Evolutionary conservation across 2,113 vertebrate species (phyloP).

Genomic region (Trichechus manatus): DNA sequence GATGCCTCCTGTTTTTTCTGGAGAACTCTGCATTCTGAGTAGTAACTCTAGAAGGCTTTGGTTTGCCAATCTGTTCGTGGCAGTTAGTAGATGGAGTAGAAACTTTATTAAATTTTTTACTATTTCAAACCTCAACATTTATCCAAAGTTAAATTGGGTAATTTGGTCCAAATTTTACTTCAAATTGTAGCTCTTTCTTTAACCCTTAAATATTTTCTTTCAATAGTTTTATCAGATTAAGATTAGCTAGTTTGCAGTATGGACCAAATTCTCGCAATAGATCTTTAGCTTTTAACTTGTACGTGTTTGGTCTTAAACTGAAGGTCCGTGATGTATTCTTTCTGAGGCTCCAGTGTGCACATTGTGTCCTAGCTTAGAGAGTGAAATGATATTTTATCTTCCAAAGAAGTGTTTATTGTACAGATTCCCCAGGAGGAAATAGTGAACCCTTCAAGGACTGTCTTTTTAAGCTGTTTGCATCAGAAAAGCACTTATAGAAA

Average conservation of each 20-base stretch:
- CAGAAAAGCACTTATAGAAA: not conserved
- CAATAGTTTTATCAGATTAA: not conserved
- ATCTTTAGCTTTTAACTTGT: constrained; percentile 3
- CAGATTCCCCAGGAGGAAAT: not conserved
- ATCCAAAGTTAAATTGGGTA: constrained; percentile 14
- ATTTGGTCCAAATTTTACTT: constrained; percentile 40
- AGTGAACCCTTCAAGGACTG: not conserved
- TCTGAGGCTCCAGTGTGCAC: not conserved
- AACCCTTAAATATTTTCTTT: not conserved
- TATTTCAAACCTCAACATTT: not conserved
- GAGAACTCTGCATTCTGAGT: not conserved
- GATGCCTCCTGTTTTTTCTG: not conserved
- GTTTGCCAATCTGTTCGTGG: not conserved
- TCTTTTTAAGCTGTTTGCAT: constrained; percentile 2
- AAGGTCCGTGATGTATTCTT: not conserved
- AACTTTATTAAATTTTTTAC: not conserved
- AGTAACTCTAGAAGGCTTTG: constrained; percentile 18
- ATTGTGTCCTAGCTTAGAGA: constrained; percentile 59
- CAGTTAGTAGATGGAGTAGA: not conserved
- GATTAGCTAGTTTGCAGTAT: not conserved
- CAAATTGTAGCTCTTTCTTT: not conserved
- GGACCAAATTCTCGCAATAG: not conserved
- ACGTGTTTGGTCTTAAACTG: not conserved
- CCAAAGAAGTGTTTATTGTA: constrained; percentile 39
- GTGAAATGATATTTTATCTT: constrained; percentile 60